Evolutionary conservation across 1,140 invertebrate genomes (phyloP).

Genomic region (Brachionus manjavacas): DNA sequence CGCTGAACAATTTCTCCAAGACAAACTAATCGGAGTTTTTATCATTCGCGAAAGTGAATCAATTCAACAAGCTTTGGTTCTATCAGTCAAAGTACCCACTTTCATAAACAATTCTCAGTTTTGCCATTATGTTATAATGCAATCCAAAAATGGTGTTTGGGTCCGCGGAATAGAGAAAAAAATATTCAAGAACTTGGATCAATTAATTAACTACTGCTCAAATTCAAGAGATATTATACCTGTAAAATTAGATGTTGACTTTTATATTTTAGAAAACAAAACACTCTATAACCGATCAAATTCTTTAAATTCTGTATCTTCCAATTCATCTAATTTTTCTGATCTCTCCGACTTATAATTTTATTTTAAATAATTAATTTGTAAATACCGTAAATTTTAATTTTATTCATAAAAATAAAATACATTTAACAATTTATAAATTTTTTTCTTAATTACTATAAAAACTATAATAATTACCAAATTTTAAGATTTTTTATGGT

Average conservation of each 20-base stretch:
- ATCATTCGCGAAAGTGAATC: background rate
- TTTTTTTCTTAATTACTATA: too few species aligned
- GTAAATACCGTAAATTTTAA: background rate
- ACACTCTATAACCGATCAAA: background rate
- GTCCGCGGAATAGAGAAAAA: background rate
- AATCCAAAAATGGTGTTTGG: background rate
- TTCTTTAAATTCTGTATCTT: background rate
- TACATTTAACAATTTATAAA: background rate
- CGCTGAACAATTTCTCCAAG: background rate
- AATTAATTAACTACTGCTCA: background rate
- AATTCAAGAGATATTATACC: background rate
- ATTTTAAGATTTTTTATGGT: too few species aligned
- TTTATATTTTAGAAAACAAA: background rate
- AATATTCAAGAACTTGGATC: background rate
- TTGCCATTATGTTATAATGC: background rate
- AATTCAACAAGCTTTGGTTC: background rate
- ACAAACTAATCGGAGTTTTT: background rate
- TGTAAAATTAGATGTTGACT: background rate
- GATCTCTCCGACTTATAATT: background rate
- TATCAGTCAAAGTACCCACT: constrained; percentile 2
- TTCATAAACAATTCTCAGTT: background rate
- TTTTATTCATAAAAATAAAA: background rate
- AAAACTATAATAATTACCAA: too few species aligned
- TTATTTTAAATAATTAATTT: background rate
- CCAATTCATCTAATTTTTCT: background rate